These are phyloP conservation scores for Drosophila murphyi DNA, from an alignment of 1,140 invertebrate genomes.

Conservation along the genomic window DNA sequence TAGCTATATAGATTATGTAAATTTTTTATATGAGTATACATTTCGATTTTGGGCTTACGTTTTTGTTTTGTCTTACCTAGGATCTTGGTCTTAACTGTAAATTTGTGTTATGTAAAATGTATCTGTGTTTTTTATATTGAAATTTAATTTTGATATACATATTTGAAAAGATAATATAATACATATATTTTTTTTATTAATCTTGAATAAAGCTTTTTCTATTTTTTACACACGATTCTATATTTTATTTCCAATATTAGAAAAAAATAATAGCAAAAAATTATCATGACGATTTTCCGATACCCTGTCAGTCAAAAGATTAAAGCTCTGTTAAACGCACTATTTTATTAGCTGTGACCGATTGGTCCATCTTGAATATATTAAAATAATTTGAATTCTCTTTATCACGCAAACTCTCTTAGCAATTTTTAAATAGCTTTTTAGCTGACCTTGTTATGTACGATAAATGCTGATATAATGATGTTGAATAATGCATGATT, in stretches of 20 bases:
- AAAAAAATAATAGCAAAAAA: neutral
- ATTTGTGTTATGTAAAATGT: constrained; percentile 34
- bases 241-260: neutral
- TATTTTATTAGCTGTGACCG: too few relatives aligned
- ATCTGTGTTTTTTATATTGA: constrained; percentile 7
- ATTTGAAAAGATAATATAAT: constrained; percentile 5
- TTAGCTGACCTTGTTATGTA: constrained; percentile 11
- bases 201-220: neutral
- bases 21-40: constrained; percentile 13
- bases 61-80: constrained; percentile 42
- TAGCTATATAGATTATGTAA: constrained; percentile 19
- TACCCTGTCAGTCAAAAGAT: too few relatives aligned
- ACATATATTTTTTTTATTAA: neutral
- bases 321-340: too few relatives aligned
- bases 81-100: constrained; percentile 39
- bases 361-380: too few relatives aligned
- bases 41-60: constrained; percentile 41
- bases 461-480: constrained; percentile 43
- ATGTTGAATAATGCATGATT: constrained; percentile 47
- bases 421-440: neutral
- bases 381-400: too few relatives aligned
- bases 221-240: neutral
- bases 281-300: too few relatives aligned
- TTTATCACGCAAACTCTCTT: neutral
- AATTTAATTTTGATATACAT: constrained; percentile 13